A percentile compares a stretch with the other conserved stretches of the same genome.
phyloP scores from a whole-genome alignment of 2,113 vertebrate species.

The Carassius gibelio region DNA sequence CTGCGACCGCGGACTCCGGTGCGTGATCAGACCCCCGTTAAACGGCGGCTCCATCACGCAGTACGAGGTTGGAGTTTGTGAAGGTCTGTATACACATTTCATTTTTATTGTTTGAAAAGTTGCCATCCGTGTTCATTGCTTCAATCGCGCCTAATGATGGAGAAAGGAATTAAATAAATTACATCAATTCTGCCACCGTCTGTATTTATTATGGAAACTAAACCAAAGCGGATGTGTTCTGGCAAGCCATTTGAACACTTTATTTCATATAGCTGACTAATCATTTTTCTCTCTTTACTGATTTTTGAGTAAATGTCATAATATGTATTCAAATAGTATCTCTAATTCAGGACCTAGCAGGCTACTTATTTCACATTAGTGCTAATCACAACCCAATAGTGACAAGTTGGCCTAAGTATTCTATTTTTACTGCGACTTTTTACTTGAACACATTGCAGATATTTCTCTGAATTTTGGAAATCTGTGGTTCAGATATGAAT shows the following conservation, averaged over 20 bases:
- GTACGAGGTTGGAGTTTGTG: slow-evolving; percentile 88
- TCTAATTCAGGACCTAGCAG: neutral
- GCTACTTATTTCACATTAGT: neutral
- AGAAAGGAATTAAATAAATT: neutral
- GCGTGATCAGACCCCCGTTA: slow-evolving; percentile 86
- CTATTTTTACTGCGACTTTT: too few relatives aligned
- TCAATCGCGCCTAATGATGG: neutral
- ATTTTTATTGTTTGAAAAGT: slow-evolving; percentile 30
- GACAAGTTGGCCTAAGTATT: neutral
- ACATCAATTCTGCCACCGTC: slow-evolving; percentile 14
- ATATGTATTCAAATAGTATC: neutral
- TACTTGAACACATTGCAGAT: too few relatives aligned
- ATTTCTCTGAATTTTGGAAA: too few relatives aligned
- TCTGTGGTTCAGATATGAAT: neutral
- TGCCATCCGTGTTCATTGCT: slow-evolving; percentile 21
- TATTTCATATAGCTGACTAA: neutral
- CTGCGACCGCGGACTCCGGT: slow-evolving; percentile 87
- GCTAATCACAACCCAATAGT: neutral
- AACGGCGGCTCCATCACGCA: slow-evolving; percentile 88
- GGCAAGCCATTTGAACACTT: slow-evolving; percentile 1
- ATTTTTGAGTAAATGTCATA: neutral
- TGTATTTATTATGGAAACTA: slow-evolving; percentile 4
- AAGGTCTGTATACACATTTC: slow-evolving; percentile 75
- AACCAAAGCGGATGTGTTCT: slow-evolving; percentile 15
- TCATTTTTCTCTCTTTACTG: neutral